These are phyloP conservation scores for Platysternon megacephalum DNA, from an alignment of 2,113 vertebrate species.

Conservation along the genomic window DNA sequence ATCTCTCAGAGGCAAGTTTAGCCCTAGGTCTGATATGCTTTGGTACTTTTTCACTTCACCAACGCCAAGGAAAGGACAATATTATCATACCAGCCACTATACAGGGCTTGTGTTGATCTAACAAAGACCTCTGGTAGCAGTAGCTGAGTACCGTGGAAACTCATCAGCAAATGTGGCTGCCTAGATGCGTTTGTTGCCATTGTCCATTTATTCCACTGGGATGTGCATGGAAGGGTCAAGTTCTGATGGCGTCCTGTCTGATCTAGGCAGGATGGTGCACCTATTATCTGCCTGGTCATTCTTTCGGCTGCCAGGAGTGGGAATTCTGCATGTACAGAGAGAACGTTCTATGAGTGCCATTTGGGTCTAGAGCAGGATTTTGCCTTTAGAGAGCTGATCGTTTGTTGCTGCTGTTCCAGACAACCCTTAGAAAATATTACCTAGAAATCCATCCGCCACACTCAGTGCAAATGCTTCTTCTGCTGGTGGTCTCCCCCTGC, in stretches of 20 bases:
- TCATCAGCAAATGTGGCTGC: not conserved
- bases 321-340: too few species aligned
- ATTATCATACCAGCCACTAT: not conserved
- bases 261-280: too few species aligned
- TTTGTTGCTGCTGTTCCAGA: not conserved
- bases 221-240: too few species aligned
- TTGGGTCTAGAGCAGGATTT: not conserved
- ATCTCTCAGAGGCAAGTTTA: not conserved
- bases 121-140: not conserved
- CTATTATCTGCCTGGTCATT: too few species aligned
- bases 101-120: too few species aligned
- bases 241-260: too few species aligned
- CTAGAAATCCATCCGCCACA: not conserved
- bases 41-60: not conserved
- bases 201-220: not conserved
- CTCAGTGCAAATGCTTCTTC: rapidly evolving
- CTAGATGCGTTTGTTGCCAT: not conserved
- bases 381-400: not conserved
- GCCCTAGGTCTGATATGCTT: not conserved
- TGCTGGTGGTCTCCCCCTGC: not conserved
- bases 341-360: not conserved
- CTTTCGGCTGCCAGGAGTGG: too few species aligned
- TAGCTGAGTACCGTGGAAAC: not conserved
- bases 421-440: not conserved
- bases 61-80: not conserved